Evolutionary conservation across 2,113 vertebrate genomes (phyloP), one percentile per base, ranked within the genome.

Genomic region (Speoplatyrhinus poulsoni): DNA sequence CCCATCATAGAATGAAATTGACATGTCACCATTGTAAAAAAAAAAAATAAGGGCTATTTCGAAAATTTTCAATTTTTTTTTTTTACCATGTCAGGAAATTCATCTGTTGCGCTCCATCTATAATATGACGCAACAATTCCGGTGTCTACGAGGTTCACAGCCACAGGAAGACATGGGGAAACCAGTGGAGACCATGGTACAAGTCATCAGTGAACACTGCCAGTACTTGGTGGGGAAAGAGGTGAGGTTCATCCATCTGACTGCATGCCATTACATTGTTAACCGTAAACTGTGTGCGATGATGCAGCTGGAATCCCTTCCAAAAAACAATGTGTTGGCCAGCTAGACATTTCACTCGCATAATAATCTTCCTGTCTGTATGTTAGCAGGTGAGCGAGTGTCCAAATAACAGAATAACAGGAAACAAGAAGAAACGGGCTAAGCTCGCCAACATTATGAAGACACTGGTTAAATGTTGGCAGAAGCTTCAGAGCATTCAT

Each of bases 81-180:
- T 19, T 19, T 2, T 73, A 33, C 9, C 16, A 58, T n/a, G 10
- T 12, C 65, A 93, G 91, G 78, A 76, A 15, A 80, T 48, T 36
- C 82, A 54, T 9, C 87, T 93, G 47, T 73, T 93, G 60, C 63
- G 71, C 26, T 91, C 89, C 52, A 92, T 93, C 46, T 91, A 87
- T 68, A 62, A 53, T 47, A 81, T 88, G 84, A 86, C 89, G 1
- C 83, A 87, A 61, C 68, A 84, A 77, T 81, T 81, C 17, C 65
- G 64, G 60, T 92, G 91, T 80, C 83, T 85, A 56, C 72, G 79
- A 15, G 61, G 60, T 12, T 49, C 67, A n/a, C 73, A 62, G 53
- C 62, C 53, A n/a, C 52, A 13, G 5, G 71, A 68, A 17, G 73
- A 77, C 48, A 47, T 90, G 57, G 70, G 70, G 0, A 80, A 71